phyloP scores from a whole-genome alignment of 2,888 invertebrate genomes.

The Aphidius colemani region DNA sequence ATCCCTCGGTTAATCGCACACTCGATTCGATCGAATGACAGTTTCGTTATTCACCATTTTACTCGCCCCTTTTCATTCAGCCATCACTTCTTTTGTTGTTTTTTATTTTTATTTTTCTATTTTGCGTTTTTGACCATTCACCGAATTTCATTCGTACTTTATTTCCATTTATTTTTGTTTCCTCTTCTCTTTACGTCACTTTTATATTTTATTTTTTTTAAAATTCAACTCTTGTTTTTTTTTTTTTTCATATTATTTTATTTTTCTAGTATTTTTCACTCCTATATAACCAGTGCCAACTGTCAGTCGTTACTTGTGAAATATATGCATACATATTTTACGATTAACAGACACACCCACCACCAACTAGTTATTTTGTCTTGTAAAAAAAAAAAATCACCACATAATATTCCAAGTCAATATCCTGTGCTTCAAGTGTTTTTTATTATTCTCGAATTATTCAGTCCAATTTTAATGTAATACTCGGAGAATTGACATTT shows the following conservation, averaged over 20 bases:
- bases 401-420: slow-evolving; percentile 19
- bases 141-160: neutral
- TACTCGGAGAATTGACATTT: too few relatives aligned
- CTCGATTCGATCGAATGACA: slow-evolving; percentile 26
- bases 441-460: slow-evolving; percentile 20
- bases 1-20: slow-evolving; percentile 33
- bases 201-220: slow-evolving; percentile 14
- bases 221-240: neutral
- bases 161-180: neutral
- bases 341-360: too few relatives aligned
- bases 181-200: neutral
- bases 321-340: too few relatives aligned
- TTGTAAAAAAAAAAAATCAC: too few relatives aligned
- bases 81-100: neutral
- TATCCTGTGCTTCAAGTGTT: slow-evolving; percentile 19
- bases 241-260: neutral
- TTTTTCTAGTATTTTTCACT: slow-evolving; percentile 6
- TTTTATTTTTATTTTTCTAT: slow-evolving; percentile 4
- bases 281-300: neutral
- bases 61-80: slow-evolving; percentile 21
- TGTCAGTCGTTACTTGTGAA: neutral
- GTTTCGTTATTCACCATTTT: slow-evolving; percentile 25
- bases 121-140: slow-evolving; percentile 3
- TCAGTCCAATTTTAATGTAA: neutral
- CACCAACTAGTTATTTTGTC: too few relatives aligned